Conservation (phyloP, 2,888 invertebrate species). For the Tortrix viridana region DNA sequence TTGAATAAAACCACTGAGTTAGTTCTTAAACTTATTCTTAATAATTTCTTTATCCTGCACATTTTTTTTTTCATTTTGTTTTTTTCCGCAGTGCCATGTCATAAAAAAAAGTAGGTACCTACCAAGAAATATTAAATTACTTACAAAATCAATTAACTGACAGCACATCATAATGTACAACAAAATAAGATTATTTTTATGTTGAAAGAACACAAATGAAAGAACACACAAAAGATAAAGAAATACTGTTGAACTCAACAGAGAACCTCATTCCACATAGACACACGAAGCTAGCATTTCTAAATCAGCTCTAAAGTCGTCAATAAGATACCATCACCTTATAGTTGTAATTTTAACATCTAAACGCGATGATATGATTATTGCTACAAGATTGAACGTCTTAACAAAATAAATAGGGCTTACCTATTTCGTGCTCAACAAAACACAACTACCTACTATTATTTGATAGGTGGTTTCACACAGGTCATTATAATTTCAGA, state of each 20-base stretch:
- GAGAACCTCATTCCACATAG: slow-evolving; percentile 3
- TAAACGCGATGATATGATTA: slow-evolving; percentile 29
- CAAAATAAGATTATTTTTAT: slow-evolving; percentile 24
- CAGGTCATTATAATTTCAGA: slow-evolving; percentile 28
- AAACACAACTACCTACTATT: slow-evolving; percentile 27
- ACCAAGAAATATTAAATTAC: slow-evolving; percentile 43
- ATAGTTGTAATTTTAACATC: slow-evolving; percentile 17
- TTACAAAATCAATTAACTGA: slow-evolving; percentile 31
- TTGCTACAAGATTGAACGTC: slow-evolving; percentile 24
- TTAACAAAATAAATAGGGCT: slow-evolving; percentile 27
- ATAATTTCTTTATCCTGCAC: slow-evolving; percentile 62
- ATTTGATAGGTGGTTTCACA: slow-evolving; percentile 35
- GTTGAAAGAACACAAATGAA: slow-evolving; percentile 20
- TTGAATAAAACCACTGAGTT: slow-evolving; percentile 67
- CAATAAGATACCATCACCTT: slow-evolving; percentile 25
- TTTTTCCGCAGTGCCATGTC: slow-evolving; percentile 48
- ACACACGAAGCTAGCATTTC: slow-evolving; percentile 31
- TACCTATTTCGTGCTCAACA: slow-evolving; percentile 26
- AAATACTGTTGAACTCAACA: slow-evolving; percentile 26
- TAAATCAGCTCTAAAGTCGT: slow-evolving; percentile 20
- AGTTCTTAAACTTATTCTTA: slow-evolving; percentile 72
- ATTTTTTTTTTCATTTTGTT: slow-evolving; percentile 50
- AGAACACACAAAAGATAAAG: slow-evolving; percentile 13
- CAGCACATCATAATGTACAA: slow-evolving; percentile 17
- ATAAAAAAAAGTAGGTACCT: slow-evolving; percentile 47